A percentile compares a stretch with the other conserved stretches of the same genome.
phyloP scores from a whole-genome alignment of 2,888 invertebrate species.

The Pachymerium ferrugineum region DNA sequence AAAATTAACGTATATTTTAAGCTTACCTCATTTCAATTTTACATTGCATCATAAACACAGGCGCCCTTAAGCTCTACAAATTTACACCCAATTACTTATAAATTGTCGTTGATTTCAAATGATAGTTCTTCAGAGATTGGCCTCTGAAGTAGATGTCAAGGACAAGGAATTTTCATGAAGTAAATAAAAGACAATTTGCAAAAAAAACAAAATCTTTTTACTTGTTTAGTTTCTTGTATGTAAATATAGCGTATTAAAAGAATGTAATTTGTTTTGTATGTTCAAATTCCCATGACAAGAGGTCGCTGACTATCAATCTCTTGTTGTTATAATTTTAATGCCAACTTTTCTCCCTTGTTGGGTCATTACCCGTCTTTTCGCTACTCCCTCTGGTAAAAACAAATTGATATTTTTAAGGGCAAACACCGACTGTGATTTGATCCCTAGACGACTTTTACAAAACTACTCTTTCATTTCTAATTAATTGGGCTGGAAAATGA shows the following conservation, averaged over 20 bases:
- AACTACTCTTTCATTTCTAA: background rate
- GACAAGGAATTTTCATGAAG: background rate
- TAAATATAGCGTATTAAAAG: no score
- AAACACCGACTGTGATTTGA: background rate
- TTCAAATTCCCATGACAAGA: no score
- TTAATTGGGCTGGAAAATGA: conserved; percentile 4
- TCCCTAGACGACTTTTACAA: background rate
- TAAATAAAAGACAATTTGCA: background rate
- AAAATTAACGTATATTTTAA: background rate
- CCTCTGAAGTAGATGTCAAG: background rate
- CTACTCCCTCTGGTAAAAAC: background rate
- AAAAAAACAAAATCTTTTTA: background rate
- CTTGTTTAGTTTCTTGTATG: no score
- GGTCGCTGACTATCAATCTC: no score
- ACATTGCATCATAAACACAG: background rate
- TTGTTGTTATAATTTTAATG: background rate
- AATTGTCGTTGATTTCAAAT: background rate
- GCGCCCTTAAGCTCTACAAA: background rate
- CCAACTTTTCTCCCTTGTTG: background rate
- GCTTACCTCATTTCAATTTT: no score
- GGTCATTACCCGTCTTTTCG: background rate
- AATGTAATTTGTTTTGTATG: no score
- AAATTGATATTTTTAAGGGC: background rate
- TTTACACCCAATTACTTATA: background rate
- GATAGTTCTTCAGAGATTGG: background rate